Percentiles rank a stretch among this genome's conserved stretches.
Evolutionary conservation across 2,113 vertebrate genomes (phyloP).

Genomic region (Tragelaphus strepsiceros): DNA sequence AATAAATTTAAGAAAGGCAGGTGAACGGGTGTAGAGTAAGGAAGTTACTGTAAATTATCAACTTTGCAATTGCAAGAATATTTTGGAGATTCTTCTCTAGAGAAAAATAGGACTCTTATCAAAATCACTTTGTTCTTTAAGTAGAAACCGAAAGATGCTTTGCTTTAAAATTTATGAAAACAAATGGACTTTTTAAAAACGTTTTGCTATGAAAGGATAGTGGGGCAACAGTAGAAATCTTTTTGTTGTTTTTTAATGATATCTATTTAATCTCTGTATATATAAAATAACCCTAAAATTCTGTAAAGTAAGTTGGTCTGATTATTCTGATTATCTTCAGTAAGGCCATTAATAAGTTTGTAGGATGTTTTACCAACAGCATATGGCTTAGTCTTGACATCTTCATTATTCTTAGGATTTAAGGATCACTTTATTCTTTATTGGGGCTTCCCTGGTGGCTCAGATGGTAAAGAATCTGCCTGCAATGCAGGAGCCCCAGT

Average conservation of each 20-base stretch:
- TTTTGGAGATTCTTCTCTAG: neutral
- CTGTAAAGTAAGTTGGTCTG: neutral
- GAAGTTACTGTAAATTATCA: neutral
- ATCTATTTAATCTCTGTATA: neutral
- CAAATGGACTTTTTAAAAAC: neutral
- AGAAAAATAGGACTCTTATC: neutral
- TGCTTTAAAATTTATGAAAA: neutral
- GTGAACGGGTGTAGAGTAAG: neutral
- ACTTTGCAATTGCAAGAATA: neutral
- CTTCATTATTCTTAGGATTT: conserved; percentile 27
- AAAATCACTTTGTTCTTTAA: neutral
- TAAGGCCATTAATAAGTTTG: neutral
- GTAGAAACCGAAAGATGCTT: neutral
- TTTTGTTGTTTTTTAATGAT: neutral
- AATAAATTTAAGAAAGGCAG: neutral
- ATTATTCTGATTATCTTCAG: neutral
- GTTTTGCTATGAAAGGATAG: neutral
- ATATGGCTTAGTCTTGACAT: neutral
- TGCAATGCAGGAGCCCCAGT: neutral
- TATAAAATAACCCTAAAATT: neutral
- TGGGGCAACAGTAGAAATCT: neutral
- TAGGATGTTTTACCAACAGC: neutral
- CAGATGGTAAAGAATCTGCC: neutral
- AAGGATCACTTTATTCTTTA: conserved; percentile 5
- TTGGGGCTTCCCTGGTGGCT: neutral